Evolutionary conservation across 2,797 vertebrate species (phyloP).

Genomic region (Clamator glandarius): DNA sequence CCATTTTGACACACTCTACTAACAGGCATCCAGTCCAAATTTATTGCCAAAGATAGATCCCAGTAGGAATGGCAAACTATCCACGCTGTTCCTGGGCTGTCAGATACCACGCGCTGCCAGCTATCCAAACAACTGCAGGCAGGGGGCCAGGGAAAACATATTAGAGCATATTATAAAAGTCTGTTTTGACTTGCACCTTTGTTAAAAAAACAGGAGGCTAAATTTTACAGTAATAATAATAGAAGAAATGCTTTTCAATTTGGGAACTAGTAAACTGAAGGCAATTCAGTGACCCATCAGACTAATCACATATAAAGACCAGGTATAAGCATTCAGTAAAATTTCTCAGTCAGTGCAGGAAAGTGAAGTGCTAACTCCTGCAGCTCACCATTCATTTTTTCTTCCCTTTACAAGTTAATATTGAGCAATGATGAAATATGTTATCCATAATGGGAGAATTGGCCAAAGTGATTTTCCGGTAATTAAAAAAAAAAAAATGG

Average conservation of each 20-base stretch:
- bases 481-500: conserved; percentile 58
- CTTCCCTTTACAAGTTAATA: conserved; percentile 40
- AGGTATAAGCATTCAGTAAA: neutral
- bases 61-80: conserved; percentile 39
- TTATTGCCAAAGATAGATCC: conserved; percentile 61
- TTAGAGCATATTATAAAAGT: conserved; percentile 54
- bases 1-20: conserved; percentile 45
- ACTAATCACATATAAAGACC: conserved; percentile 1
- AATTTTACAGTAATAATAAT: conserved; percentile 60
- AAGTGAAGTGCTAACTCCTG: conserved; percentile 18
- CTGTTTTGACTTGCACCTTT: conserved; percentile 58
- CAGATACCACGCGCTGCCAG: conserved; percentile 39
- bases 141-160: conserved; percentile 64
- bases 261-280: conserved; percentile 13
- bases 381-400: neutral
- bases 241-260: conserved; percentile 49
- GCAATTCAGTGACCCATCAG: conserved; percentile 51
- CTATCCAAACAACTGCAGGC: conserved; percentile 62
- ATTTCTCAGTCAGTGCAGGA: neutral
- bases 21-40: conserved; percentile 59
- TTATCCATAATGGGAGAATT: conserved; percentile 24
- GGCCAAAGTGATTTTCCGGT: conserved; percentile 49
- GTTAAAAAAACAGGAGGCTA: conserved; percentile 38
- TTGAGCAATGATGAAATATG: conserved; percentile 13
- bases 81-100: conserved; percentile 22